Percentiles rank a stretch among this genome's conserved stretches.
These are phyloP conservation scores for Magallana ariakensis DNA, from an alignment of 1,140 invertebrate genomes.

Conservation along the genomic window DNA sequence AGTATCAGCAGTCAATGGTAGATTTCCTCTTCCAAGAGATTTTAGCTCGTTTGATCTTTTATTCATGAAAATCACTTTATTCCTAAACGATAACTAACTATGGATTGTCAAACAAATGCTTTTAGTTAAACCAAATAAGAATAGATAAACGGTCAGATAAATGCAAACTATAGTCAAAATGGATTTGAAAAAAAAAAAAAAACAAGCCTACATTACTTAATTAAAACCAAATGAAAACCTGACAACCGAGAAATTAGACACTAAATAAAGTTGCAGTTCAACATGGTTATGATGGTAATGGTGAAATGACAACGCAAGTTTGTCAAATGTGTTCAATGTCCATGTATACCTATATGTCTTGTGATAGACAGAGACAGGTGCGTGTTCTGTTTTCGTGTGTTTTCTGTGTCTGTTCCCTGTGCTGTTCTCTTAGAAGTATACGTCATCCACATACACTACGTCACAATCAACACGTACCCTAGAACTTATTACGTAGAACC, in stretches of 20 bases:
- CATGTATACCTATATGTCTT: background rate
- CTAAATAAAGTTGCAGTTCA: too few relatives aligned
- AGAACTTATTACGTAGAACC: background rate
- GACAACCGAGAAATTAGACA: too few relatives aligned
- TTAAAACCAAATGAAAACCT: background rate
- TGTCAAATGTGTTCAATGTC: background rate
- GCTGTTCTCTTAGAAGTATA: background rate
- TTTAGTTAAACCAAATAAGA: background rate
- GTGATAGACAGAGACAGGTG: background rate
- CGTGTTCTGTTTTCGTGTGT: background rate
- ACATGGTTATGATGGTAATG: too few relatives aligned
- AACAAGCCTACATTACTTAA: background rate
- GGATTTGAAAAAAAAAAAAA: background rate
- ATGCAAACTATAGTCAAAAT: constrained; percentile 1
- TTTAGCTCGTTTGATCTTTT: constrained; percentile 5
- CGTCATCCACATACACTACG: background rate
- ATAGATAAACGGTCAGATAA: background rate
- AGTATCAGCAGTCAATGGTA: background rate
- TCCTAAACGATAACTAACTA: background rate
- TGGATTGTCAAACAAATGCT: background rate
- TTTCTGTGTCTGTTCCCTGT: background rate
- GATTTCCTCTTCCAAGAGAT: background rate
- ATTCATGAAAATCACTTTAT: constrained; percentile 1
- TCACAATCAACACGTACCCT: background rate
- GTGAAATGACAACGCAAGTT: background rate